These are phyloP conservation scores for Agonum fuliginosum DNA, from an alignment of 2,888 invertebrate genomes.

Conservation along the genomic window DNA sequence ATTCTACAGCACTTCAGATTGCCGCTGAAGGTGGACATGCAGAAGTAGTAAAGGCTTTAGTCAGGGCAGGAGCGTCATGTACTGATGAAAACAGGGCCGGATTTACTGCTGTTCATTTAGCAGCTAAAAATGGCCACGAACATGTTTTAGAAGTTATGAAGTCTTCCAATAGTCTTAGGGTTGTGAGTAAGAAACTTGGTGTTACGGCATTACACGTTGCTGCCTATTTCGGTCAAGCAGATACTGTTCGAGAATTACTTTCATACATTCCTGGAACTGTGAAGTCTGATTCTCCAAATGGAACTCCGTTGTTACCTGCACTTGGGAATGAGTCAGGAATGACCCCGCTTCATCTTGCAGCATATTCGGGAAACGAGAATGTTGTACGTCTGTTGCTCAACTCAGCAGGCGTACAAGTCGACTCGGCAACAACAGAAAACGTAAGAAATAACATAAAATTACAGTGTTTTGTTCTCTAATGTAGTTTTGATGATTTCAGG, in stretches of 20 bases:
- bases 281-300: constrained; percentile 94
- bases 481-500: constrained; percentile 76
- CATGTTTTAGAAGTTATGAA: constrained; percentile 94
- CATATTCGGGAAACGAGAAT: constrained; percentile 98
- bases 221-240: constrained; percentile 97
- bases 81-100: constrained; percentile 98
- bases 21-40: constrained; percentile 99
- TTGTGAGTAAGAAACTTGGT: constrained; percentile 96
- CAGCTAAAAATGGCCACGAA: constrained; percentile 96
- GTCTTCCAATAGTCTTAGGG: constrained; percentile 89
- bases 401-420: constrained; percentile 98
- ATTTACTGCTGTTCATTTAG: constrained; percentile 96
- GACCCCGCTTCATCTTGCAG: constrained; percentile 97
- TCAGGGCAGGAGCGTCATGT: constrained; percentile 96
- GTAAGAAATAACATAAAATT: constrained; percentile 71
- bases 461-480: constrained; percentile 18
- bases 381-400: constrained; percentile 96
- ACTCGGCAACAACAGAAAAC: constrained; percentile 93
- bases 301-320: constrained; percentile 88
- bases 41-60: constrained; percentile 94
- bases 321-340: constrained; percentile 97
- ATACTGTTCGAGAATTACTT: constrained; percentile 95
- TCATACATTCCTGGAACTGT: constrained; percentile 96
- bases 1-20: constrained; percentile 96
- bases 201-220: constrained; percentile 98